Evolutionary conservation across 2,797 vertebrate species (phyloP).

Genomic region (Mus caroli): DNA sequence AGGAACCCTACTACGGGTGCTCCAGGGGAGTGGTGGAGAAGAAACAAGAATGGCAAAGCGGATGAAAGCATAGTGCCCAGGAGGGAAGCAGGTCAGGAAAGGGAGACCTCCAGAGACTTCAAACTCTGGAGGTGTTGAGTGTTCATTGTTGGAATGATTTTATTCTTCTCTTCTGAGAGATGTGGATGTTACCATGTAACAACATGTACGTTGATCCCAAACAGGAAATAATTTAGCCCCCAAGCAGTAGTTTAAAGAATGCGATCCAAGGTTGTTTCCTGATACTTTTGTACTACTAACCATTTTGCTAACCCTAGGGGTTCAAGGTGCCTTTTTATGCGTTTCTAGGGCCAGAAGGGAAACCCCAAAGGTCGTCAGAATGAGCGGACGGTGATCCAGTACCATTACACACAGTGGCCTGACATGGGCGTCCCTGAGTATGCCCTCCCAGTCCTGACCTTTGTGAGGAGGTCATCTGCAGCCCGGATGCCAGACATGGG

Average conservation of each 20-base stretch:
- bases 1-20: not conserved
- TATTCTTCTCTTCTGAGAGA: not conserved
- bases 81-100: not conserved
- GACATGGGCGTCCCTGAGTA: slow-evolving; percentile 99
- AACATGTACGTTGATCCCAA: not conserved
- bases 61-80: not conserved
- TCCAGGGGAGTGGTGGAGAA: not conserved
- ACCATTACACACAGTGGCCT: slow-evolving; percentile 99
- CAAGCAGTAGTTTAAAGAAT: too few species aligned
- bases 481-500: slow-evolving; percentile 93
- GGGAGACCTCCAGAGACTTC: not conserved
- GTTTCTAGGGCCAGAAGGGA: slow-evolving; percentile 92
- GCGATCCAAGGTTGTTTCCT: not conserved
- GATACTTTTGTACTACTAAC: not conserved
- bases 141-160: not conserved
- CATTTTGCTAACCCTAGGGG: not conserved
- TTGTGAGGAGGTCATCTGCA: slow-evolving; percentile 96
- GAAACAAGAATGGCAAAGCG: too few species aligned
- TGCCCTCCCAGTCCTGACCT: slow-evolving; percentile 97
- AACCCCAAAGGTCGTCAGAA: slow-evolving; percentile 95
- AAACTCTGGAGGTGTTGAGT: not conserved
- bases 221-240: not conserved
- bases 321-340: not conserved
- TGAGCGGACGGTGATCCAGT: slow-evolving; percentile 95
- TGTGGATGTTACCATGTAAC: not conserved